phyloP scores from a whole-genome alignment of 2,797 vertebrate species.

The Phalloptychus januarius region DNA sequence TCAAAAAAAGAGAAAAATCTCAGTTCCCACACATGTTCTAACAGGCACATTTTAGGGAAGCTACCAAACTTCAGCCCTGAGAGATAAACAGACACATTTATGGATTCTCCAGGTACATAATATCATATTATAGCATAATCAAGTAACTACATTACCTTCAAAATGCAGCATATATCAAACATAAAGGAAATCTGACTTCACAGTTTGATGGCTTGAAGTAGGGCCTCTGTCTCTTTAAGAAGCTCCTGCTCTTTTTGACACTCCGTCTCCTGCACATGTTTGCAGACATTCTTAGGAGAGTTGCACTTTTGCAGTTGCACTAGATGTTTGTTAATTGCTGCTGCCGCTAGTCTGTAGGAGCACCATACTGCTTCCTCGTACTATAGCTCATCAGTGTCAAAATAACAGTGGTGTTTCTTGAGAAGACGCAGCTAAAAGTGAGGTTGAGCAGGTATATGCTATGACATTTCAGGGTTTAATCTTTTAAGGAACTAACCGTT shows the following conservation, averaged over 20 bases:
- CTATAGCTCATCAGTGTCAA: not conserved
- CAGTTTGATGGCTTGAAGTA: too few relatives aligned
- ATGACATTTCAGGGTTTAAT: not conserved
- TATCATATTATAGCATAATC: not conserved
- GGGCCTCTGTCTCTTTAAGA: too few relatives aligned
- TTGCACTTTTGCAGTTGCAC: too few relatives aligned
- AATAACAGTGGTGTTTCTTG: not conserved
- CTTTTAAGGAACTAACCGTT: conserved; percentile 83
- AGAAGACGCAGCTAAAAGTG: not conserved
- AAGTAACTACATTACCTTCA: too few relatives aligned
- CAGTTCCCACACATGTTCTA: not conserved
- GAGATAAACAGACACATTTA: not conserved
- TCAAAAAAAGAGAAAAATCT: not conserved
- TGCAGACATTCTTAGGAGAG: too few relatives aligned
- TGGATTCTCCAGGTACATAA: not conserved
- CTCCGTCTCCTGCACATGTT: too few relatives aligned
- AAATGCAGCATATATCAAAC: too few relatives aligned
- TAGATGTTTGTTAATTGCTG: too few relatives aligned
- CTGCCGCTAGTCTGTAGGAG: too few relatives aligned
- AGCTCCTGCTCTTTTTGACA: too few relatives aligned
- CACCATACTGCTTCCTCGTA: not conserved
- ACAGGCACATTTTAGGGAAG: not conserved
- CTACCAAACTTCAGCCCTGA: conserved; percentile 2
- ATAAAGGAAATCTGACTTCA: too few relatives aligned
- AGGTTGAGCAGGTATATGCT: not conserved